Evolutionary conservation across 1,140 invertebrate genomes (phyloP), one percentile per base, ranked within the genome.

Genomic region (Popillia japonica): DNA sequence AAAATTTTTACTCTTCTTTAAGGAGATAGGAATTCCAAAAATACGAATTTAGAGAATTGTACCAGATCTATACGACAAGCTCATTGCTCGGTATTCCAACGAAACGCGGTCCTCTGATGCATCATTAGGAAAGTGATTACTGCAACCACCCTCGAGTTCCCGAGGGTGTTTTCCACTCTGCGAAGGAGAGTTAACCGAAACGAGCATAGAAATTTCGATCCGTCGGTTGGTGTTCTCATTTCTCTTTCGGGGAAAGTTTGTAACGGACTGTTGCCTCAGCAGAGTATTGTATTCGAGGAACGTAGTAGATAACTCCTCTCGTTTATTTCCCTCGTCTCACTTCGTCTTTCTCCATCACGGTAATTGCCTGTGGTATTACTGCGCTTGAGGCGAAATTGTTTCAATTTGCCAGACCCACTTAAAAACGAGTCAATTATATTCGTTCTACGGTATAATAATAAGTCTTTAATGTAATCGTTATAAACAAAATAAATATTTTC

Each of bases 371-470:
- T 17, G 48, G 27, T 34, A 34, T 34, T 34, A 34, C 48, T 17
- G 48, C n/a, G 48, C 48, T 55, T 55, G 2, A n/a, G 48, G 48
- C 17, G 11, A 55, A 55, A 55, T 55, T 55, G 17, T 55, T 55
- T 55, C 48, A 55, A 55, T n/a, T 55, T 55, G 48, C 14, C 14
- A 55, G 17, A 14, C 14, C 48, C 48, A 55, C 48, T 55, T 55
- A 55, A 55, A 55, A 55, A 55, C 48, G 48, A n/a, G 14, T 55
- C 48, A 55, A 55, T 55, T 55, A 55, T 55, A 17, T 55, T 17
- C 6, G 14, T 55, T 2, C 27, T 34, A 34, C 4, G 27, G 27
- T 2, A 34, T 34, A 34, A 2, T 34, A 2, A 4, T 34, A 34
- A 2, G 27, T 34, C 4, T 34, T 2, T 2, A 34, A 34, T 34